phyloP scores from a whole-genome alignment of 2,888 invertebrate species.

The Epirrita christyi region DNA sequence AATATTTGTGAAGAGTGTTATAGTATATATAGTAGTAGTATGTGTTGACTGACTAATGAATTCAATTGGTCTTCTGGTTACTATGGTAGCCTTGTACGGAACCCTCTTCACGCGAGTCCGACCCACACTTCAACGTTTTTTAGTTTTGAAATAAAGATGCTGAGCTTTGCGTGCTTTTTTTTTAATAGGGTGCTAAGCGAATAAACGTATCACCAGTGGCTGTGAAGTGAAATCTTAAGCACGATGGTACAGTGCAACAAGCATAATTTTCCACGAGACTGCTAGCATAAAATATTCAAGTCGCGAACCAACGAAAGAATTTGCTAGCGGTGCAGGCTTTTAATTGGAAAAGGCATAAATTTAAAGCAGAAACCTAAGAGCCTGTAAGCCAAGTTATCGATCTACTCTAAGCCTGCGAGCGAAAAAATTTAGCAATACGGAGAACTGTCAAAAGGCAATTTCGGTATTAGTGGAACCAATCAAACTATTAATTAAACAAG shows the following conservation, averaged over 20 bases:
- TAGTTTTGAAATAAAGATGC: slow-evolving; percentile 21
- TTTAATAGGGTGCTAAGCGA: slow-evolving; percentile 23
- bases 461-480: slow-evolving; percentile 28
- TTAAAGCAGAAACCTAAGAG: slow-evolving; percentile 38
- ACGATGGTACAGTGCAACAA: slow-evolving; percentile 63
- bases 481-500: slow-evolving; percentile 34
- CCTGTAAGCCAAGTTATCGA: slow-evolving; percentile 43
- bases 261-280: slow-evolving; percentile 67
- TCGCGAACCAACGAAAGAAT: slow-evolving; percentile 58
- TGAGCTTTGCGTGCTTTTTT: slow-evolving; percentile 11
- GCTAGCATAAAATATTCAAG: slow-evolving; percentile 70
- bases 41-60: no score
- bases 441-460: slow-evolving; percentile 27
- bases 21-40: no score
- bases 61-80: no score
- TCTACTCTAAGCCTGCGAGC: slow-evolving; percentile 30
- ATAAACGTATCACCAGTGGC: slow-evolving; percentile 43
- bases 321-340: slow-evolving; percentile 56
- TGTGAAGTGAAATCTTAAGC: slow-evolving; percentile 56
- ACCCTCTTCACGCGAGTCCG: no score
- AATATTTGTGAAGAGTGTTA: no score
- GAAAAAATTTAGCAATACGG: slow-evolving; percentile 32
- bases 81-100: no score
- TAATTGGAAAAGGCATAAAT: slow-evolving; percentile 60
- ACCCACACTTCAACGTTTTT: no score